Percentiles rank a stretch among this genome's conserved stretches.
These are phyloP conservation scores for Cryptophagus acutangulus DNA, from an alignment of 2,888 invertebrate genomes.

Conservation along the genomic window DNA sequence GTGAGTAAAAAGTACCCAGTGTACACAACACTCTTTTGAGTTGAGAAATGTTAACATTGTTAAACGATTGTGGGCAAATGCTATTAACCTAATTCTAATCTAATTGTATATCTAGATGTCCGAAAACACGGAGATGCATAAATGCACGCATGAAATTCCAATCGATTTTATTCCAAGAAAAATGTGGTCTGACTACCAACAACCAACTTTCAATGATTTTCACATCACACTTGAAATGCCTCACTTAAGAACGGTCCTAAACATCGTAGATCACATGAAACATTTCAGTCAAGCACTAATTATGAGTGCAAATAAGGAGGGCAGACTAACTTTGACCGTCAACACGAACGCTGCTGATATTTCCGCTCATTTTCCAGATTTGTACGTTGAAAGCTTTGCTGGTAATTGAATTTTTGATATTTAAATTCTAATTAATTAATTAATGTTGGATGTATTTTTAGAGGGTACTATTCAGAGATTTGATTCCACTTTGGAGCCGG, in stretches of 20 bases:
- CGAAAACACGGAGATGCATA: too few relatives aligned
- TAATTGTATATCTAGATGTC: too few relatives aligned
- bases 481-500: constrained; percentile 9
- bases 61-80: too few relatives aligned
- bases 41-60: too few relatives aligned
- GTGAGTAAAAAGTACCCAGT: too few relatives aligned
- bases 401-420: constrained; percentile 38
- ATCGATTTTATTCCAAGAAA: constrained; percentile 70
- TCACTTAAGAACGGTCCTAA: constrained; percentile 67
- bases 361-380: constrained; percentile 72
- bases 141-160: constrained; percentile 79
- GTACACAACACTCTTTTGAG: too few relatives aligned
- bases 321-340: constrained; percentile 67
- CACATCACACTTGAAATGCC: constrained; percentile 78
- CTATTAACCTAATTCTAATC: too few relatives aligned
- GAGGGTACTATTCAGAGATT: constrained; percentile 29
- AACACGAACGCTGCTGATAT: constrained; percentile 77
- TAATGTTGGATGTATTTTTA: constrained; percentile 22
- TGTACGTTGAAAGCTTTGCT: constrained; percentile 60
- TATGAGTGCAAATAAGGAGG: constrained; percentile 67
- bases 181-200: constrained; percentile 67
- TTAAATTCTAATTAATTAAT: constrained; percentile 6
- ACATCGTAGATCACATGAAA: constrained; percentile 79
- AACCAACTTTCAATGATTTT: constrained; percentile 17
- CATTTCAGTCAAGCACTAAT: constrained; percentile 68